A percentile compares a stretch with the other conserved stretches of the same genome.
phyloP scores from a whole-genome alignment of 2,888 invertebrate species.

The Heliconius sara region DNA sequence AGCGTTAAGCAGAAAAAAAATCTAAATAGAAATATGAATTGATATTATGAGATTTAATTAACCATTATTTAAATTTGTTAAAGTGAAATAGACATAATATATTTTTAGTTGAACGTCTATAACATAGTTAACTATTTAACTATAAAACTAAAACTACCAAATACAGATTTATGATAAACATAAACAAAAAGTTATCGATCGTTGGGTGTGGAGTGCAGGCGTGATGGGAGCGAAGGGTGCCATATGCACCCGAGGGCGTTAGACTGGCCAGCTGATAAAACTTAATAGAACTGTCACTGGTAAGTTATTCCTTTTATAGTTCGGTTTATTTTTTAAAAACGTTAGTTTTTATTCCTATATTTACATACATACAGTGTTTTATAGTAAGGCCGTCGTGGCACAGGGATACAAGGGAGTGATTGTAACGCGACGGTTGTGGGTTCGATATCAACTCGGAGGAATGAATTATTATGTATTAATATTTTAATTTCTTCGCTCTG shows the following conservation, averaged over 20 bases:
- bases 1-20: too few species aligned
- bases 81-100: not conserved
- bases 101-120: accelerated
- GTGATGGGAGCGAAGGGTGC: slow-evolving; percentile 37
- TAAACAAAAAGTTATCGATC: slow-evolving; percentile 37
- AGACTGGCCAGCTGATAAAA: slow-evolving; percentile 40
- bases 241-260: slow-evolving; percentile 36
- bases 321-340: slow-evolving; percentile 2
- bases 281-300: slow-evolving; percentile 27
- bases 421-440: too few species aligned
- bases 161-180: slow-evolving; percentile 26
- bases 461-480: too few species aligned
- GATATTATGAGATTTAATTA: not conserved
- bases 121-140: not conserved
- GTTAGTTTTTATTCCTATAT: not conserved
- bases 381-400: not conserved
- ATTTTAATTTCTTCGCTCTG: too few species aligned
- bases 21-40: not conserved
- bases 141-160: not conserved
- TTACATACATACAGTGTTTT: not conserved
- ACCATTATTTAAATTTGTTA: not conserved
- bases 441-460: too few species aligned
- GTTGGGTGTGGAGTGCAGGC: slow-evolving; percentile 34
- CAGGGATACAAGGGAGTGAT: not conserved
- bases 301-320: slow-evolving; percentile 10